Evolutionary conservation across 2,797 vertebrate species (phyloP).

Genomic region (Apodemus agrarius): DNA sequence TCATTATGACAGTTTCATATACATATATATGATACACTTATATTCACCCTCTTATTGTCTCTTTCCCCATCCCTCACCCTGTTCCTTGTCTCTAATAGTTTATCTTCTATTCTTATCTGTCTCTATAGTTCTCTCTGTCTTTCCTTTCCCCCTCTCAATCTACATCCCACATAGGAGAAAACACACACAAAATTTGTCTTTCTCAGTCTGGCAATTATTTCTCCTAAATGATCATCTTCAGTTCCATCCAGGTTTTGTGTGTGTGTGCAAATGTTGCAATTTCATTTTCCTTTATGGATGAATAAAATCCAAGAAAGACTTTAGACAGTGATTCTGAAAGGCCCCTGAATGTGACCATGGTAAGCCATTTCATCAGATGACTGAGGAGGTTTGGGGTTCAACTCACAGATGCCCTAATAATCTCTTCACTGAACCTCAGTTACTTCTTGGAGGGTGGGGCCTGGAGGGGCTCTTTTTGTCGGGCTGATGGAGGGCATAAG

Average conservation of each 20-base stretch:
- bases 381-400: not conserved
- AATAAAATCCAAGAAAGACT: not conserved
- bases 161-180: not conserved
- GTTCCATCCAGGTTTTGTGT: not conserved
- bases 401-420: not conserved
- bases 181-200: not conserved
- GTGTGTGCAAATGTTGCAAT: not conserved
- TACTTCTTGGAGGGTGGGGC: not conserved
- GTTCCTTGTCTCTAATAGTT: not conserved
- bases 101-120: not conserved
- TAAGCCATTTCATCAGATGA: not conserved
- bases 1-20: not conserved
- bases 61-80: not conserved
- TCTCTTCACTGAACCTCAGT: not conserved
- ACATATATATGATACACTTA: not conserved
- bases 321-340: constrained; percentile 15
- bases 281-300: not conserved
- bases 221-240: not conserved
- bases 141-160: not conserved
- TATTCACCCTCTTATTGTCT: not conserved
- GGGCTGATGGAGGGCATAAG: not conserved
- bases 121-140: not conserved
- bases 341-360: not conserved
- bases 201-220: not conserved
- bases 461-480: not conserved